These are phyloP conservation scores for Erpobdella octoculata DNA, from an alignment of 2,888 invertebrate species.

Conservation along the genomic window DNA sequence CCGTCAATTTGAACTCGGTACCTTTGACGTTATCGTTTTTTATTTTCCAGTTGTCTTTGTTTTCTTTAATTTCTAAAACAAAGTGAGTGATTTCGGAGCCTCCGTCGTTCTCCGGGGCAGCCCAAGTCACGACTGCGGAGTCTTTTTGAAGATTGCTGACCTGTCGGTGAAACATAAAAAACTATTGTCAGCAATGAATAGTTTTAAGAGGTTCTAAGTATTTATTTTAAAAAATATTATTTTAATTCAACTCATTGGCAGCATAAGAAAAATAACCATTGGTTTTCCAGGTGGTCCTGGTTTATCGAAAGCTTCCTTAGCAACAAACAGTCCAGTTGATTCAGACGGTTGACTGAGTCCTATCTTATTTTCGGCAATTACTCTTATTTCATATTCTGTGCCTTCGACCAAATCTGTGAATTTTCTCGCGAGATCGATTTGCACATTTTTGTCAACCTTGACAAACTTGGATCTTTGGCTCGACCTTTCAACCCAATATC, in stretches of 20 bases:
- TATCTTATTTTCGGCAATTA: constrained; percentile 49
- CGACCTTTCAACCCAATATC: constrained; percentile 40
- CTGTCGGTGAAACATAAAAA: too few species aligned
- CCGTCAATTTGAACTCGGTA: constrained; percentile 76
- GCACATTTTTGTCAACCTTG: constrained; percentile 78
- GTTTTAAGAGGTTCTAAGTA: not conserved
- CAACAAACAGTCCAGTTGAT: constrained; percentile 43
- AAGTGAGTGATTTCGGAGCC: constrained; percentile 35
- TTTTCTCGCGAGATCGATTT: constrained; percentile 48
- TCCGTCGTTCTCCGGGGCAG: constrained; percentile 35
- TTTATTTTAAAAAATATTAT: constrained; percentile 33
- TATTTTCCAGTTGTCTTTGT: constrained; percentile 42
- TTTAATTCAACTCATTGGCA: constrained; percentile 78
- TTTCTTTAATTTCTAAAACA: constrained; percentile 36
- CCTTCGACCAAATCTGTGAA: constrained; percentile 48
- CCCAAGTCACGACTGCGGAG: constrained; percentile 55
- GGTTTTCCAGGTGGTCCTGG: constrained; percentile 39
- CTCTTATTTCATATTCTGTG: constrained; percentile 49
- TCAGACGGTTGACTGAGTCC: constrained; percentile 49
- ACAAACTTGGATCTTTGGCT: constrained; percentile 62
- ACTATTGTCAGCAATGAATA: constrained; percentile 43
- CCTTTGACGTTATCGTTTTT: constrained; percentile 41
- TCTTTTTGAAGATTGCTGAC: constrained; percentile 73
- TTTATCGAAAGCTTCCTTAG: constrained; percentile 50
- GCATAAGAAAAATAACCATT: constrained; percentile 44